These are phyloP conservation scores for Plebejus anna DNA, from an alignment of 2,888 invertebrate species.

Conservation along the genomic window DNA sequence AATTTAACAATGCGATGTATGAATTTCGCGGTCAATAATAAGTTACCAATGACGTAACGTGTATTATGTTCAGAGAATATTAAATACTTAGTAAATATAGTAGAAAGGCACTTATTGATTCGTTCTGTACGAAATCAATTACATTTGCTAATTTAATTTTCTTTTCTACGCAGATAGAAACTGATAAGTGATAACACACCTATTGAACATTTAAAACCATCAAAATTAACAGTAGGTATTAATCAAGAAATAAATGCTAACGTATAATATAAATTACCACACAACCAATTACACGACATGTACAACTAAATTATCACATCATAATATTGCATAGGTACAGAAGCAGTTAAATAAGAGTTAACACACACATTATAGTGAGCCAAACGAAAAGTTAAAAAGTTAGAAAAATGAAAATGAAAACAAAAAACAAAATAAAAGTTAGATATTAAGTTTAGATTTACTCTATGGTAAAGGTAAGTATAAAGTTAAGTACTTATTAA, in stretches of 20 bases:
- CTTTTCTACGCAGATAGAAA: background rate
- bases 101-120: background rate
- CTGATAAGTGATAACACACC: background rate
- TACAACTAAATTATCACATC: background rate
- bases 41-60: background rate
- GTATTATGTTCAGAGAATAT: background rate
- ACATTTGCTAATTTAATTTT: conserved; percentile 9
- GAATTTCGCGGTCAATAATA: conserved; percentile 8
- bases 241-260: background rate
- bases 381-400: background rate
- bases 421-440: background rate
- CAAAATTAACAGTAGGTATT: background rate
- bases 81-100: background rate
- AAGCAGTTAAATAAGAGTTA: background rate
- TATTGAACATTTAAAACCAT: background rate
- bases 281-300: background rate
- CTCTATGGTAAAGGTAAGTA: background rate
- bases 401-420: conserved; percentile 5
- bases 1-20: background rate
- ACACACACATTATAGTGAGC: conserved; percentile 2
- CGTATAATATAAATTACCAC: background rate
- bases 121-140: conserved; percentile 1
- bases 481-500: background rate
- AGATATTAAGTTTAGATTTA: background rate
- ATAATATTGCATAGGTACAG: conserved; percentile 1